Conservation (phyloP, 2,113 vertebrate species). For the Anolis sagrei region DNA sequence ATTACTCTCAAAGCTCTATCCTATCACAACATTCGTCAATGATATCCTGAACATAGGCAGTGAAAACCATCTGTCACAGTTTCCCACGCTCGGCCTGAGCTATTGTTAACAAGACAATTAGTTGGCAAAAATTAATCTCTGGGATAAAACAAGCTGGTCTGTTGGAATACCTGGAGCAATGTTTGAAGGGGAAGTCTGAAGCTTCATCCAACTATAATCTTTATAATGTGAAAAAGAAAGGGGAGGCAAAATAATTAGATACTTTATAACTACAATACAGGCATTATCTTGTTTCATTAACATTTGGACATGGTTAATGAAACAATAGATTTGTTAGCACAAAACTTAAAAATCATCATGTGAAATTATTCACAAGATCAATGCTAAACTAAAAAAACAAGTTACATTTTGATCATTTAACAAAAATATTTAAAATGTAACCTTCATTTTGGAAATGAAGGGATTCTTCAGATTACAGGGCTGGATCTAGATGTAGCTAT, state of each 20-base stretch:
- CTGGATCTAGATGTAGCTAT: background rate
- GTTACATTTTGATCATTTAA: background rate
- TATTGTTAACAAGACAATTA: conserved; percentile 82
- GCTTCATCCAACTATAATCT: conserved; percentile 18
- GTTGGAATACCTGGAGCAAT: conserved; percentile 68
- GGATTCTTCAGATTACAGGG: background rate
- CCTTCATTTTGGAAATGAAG: background rate
- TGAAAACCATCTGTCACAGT: conserved; percentile 59
- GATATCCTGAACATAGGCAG: conserved; percentile 62
- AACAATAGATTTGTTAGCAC: background rate
- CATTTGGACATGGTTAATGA: background rate
- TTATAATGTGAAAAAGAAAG: conserved; percentile 3
- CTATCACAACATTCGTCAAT: conserved; percentile 8
- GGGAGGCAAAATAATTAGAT: background rate
- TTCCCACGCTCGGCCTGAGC: conserved; percentile 73
- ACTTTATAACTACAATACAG: background rate
- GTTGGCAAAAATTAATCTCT: conserved; percentile 66
- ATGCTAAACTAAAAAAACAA: background rate
- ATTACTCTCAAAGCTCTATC: background rate
- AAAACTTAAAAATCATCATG: background rate
- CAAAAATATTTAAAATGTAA: background rate
- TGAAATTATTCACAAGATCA: background rate
- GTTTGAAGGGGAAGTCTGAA: background rate
- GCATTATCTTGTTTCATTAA: background rate
- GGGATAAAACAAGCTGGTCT: conserved; percentile 56